A percentile compares a stretch with the other conserved stretches of the same genome.
phyloP scores from a whole-genome alignment of 2,113 vertebrate species.

The Guaruba guarouba region DNA sequence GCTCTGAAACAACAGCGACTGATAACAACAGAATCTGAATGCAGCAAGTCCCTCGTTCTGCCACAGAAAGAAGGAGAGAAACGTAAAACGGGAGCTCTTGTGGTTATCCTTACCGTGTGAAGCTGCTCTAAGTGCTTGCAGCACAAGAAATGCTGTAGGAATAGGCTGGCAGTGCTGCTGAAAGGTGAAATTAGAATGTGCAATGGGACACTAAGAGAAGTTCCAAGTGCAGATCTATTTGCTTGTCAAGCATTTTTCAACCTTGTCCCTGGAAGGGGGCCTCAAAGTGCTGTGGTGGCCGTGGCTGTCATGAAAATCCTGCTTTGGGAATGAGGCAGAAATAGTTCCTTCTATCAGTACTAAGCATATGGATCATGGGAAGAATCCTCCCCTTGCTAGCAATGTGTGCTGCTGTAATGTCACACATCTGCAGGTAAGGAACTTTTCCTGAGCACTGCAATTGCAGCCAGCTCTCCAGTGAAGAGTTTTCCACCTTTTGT shows the following conservation, averaged over 20 bases:
- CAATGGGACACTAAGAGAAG: not conserved
- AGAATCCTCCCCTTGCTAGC: not conserved
- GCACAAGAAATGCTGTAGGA: not conserved
- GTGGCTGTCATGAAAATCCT: not conserved
- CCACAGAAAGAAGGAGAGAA: not conserved
- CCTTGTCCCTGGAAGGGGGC: not conserved
- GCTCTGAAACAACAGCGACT: constrained; percentile 16
- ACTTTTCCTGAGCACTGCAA: not conserved
- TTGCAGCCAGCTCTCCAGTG: not conserved
- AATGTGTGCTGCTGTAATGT: not conserved
- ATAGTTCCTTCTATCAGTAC: not conserved
- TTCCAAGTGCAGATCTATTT: not conserved
- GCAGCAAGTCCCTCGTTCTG: not conserved
- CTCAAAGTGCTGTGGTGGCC: rapidly evolving
- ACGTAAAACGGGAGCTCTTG: not conserved
- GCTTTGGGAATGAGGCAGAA: not conserved
- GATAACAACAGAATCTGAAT: not conserved
- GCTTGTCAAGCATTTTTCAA: not conserved
- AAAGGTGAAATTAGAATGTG: not conserved
- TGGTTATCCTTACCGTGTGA: not conserved
- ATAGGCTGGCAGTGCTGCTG: not conserved
- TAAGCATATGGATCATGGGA: not conserved
- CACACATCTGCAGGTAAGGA: not conserved
- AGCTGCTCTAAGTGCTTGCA: not conserved
- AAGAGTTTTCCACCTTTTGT: not conserved